Conservation (phyloP, 2,888 invertebrate genomes). For the Hirudinaria manillensis region DNA sequence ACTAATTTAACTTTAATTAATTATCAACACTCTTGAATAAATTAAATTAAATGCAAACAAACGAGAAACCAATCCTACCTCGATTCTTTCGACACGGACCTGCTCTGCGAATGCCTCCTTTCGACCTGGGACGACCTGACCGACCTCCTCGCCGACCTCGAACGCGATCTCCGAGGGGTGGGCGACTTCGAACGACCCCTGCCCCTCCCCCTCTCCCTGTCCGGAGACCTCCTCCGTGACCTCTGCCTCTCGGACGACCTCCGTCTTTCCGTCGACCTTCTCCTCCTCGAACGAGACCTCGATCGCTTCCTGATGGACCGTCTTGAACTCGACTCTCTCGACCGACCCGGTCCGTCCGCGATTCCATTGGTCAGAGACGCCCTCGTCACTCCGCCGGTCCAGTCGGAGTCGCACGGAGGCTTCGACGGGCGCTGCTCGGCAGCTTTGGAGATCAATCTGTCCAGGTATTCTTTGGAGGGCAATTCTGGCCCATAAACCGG, state of each 20-base stretch:
- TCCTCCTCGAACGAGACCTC: neutral
- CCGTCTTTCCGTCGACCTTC: slow-evolving; percentile 37
- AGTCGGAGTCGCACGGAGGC: too few species aligned
- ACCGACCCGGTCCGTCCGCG: neutral
- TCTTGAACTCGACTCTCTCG: neutral
- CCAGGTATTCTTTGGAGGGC: neutral
- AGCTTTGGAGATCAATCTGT: too few species aligned
- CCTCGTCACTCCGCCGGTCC: neutral
- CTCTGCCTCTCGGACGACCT: slow-evolving; percentile 48
- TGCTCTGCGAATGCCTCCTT: neutral
- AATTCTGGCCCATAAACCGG: neutral
- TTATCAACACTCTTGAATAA: too few species aligned
- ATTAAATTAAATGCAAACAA: too few species aligned
- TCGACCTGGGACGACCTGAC: neutral
- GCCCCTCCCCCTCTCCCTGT: neutral
- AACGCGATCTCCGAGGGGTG: neutral
- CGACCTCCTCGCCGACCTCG: neutral
- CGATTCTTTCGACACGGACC: neutral
- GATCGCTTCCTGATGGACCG: neutral
- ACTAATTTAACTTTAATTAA: too few species aligned
- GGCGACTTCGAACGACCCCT: neutral
- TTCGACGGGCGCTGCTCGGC: too few species aligned
- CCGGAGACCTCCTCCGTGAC: slow-evolving; percentile 41
- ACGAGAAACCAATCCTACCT: neutral
- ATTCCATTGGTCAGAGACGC: neutral